These are phyloP conservation scores for Eleutherodactylus coqui DNA, from an alignment of 2,797 vertebrate genomes.

Conservation along the genomic window DNA sequence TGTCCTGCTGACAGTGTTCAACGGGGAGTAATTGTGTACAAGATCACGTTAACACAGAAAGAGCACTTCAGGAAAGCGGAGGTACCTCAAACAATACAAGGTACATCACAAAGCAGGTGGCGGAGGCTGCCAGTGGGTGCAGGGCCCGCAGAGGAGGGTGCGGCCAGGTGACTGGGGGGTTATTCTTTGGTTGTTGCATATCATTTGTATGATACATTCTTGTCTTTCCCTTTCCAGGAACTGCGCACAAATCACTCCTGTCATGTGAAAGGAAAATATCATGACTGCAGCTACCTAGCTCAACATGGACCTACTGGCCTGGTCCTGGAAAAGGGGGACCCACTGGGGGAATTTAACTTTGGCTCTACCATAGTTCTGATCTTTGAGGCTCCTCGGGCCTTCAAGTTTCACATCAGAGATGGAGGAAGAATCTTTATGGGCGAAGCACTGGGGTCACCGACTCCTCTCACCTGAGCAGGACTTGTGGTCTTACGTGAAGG, in stretches of 20 bases:
- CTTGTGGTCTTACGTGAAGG: neutral
- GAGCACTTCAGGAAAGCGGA: too few species aligned
- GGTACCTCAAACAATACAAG: too few species aligned
- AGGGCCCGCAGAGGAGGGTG: neutral
- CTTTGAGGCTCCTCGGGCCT: slow-evolving; percentile 47
- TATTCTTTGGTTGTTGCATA: neutral
- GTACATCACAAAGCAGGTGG: too few species aligned
- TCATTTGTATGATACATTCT: neutral
- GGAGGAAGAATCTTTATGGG: slow-evolving; percentile 17
- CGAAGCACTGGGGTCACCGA: slow-evolving; percentile 21
- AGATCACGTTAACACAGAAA: too few species aligned
- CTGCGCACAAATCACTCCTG: slow-evolving; percentile 39
- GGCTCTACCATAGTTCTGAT: slow-evolving; percentile 59
- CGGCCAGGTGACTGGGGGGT: accelerated
- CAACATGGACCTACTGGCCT: slow-evolving; percentile 20
- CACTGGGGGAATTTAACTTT: slow-evolving; percentile 57
- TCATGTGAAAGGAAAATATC: slow-evolving; percentile 45
- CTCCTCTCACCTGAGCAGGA: too few species aligned
- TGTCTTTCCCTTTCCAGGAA: neutral
- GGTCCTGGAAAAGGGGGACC: slow-evolving; percentile 27
- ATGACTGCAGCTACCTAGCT: slow-evolving; percentile 44
- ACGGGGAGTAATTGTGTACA: too few species aligned
- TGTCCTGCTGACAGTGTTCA: too few species aligned
- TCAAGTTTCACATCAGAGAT: neutral
- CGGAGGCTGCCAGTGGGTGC: too few species aligned